Evolutionary conservation across 2,888 invertebrate species (phyloP).

Genomic region (Drosophila monieri): DNA sequence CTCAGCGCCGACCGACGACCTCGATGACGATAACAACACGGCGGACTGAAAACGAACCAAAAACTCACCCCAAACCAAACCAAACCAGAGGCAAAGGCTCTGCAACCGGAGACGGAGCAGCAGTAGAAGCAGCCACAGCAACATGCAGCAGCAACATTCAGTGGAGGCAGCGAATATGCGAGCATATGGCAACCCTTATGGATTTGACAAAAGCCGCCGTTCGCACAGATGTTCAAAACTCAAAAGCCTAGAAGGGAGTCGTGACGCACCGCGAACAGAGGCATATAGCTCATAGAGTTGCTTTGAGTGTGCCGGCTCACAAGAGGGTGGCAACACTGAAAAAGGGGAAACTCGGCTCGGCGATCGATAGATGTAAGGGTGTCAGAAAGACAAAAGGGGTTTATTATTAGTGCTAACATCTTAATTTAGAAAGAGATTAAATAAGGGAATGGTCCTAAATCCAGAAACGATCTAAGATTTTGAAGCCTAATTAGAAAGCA

Average conservation of each 20-base stretch:
- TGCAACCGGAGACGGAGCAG: constrained; percentile 13
- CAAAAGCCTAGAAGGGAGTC: constrained; percentile 4
- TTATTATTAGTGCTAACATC: not conserved
- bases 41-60: constrained; percentile 56
- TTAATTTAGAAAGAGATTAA: not conserved
- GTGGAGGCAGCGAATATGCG: constrained; percentile 57
- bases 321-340: constrained; percentile 47
- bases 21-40: constrained; percentile 74
- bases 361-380: constrained; percentile 21
- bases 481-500: not conserved
- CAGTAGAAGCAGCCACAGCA: constrained; percentile 22
- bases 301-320: constrained; percentile 14
- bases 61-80: constrained; percentile 71
- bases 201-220: constrained; percentile 52
- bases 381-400: not conserved
- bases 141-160: constrained; percentile 24
- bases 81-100: not conserved
- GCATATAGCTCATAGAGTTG: not conserved
- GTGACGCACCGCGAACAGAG: not conserved
- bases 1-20: constrained; percentile 59
- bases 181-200: constrained; percentile 77
- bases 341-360: constrained; percentile 21
- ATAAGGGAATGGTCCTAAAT: not conserved
- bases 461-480: not conserved
- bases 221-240: constrained; percentile 50